These are phyloP conservation scores for Epinotia ramella DNA, from an alignment of 2,888 invertebrate species.

Conservation along the genomic window DNA sequence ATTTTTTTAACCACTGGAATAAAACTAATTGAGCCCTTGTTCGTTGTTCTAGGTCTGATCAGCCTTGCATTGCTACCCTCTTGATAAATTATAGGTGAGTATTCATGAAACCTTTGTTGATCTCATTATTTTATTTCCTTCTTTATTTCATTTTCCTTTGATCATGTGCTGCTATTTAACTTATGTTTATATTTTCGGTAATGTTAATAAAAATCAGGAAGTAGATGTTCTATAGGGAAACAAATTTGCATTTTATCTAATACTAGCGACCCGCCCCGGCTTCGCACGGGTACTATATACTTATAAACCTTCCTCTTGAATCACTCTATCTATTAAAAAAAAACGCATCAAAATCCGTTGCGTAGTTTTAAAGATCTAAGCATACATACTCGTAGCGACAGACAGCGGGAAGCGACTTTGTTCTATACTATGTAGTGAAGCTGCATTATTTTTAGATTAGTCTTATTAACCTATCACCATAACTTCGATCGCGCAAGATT, in stretches of 20 bases:
- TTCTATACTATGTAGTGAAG: no score
- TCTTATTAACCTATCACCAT: neutral
- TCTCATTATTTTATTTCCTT: conserved; percentile 52
- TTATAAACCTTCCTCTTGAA: no score
- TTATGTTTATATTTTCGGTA: neutral
- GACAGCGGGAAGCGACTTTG: no score
- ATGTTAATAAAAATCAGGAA: neutral
- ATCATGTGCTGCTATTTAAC: neutral
- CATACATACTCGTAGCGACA: no score
- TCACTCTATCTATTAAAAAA: no score
- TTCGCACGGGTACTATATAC: no score
- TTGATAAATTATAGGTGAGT: conserved; percentile 46
- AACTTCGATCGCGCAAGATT: neutral
- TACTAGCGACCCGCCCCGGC: no score
- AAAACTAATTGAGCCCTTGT: conserved; percentile 56
- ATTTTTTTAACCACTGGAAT: neutral
- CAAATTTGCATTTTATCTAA: neutral
- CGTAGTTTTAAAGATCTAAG: no score
- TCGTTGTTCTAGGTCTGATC: conserved; percentile 72
- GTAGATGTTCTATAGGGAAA: neutral
- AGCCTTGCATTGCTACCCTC: conserved; percentile 59
- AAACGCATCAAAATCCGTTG: no score
- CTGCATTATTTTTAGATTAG: neutral
- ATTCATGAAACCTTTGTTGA: conserved; percentile 62
- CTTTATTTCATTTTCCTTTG: conserved; percentile 45